Conservation (phyloP, 2,113 vertebrate genomes). For the Potamarius usumacintae region DNA sequence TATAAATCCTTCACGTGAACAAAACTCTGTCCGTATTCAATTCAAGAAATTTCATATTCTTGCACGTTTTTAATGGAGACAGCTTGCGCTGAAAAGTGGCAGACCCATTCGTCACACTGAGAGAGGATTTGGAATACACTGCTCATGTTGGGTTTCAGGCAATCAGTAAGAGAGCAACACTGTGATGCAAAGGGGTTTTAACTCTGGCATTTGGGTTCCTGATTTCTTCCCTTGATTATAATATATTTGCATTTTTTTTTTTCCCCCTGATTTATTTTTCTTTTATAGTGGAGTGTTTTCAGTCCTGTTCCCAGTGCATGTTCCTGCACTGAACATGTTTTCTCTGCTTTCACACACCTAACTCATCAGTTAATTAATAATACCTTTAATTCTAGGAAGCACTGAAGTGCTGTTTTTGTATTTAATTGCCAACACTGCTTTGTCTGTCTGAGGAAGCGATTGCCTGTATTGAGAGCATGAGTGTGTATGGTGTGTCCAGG, state of each 20-base stretch:
- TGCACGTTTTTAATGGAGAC: not conserved
- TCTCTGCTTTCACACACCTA: not conserved
- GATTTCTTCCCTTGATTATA: not conserved
- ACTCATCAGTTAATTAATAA: not conserved
- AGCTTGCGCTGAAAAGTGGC: not conserved
- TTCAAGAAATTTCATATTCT: not conserved
- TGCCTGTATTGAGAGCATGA: conserved; percentile 36
- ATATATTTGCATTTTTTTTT: no score
- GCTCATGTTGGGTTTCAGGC: not conserved
- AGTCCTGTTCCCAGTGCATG: no score
- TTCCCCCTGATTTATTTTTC: not conserved
- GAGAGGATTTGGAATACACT: conserved; percentile 39
- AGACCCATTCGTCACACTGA: not conserved
- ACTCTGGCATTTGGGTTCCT: not conserved
- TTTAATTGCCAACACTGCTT: not conserved
- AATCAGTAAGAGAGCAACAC: not conserved
- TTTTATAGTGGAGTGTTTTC: not conserved
- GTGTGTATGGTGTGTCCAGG: conserved; percentile 26
- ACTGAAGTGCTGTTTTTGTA: not conserved
- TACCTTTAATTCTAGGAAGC: not conserved
- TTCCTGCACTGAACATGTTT: not conserved
- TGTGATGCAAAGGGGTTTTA: not conserved
- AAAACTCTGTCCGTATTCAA: not conserved
- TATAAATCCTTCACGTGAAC: not conserved
- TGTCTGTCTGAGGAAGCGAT: conserved; percentile 22